Percentiles rank a stretch among this genome's conserved stretches.
Conservation (phyloP, 2,888 invertebrate genomes). For the Pammene fasciana region DNA sequence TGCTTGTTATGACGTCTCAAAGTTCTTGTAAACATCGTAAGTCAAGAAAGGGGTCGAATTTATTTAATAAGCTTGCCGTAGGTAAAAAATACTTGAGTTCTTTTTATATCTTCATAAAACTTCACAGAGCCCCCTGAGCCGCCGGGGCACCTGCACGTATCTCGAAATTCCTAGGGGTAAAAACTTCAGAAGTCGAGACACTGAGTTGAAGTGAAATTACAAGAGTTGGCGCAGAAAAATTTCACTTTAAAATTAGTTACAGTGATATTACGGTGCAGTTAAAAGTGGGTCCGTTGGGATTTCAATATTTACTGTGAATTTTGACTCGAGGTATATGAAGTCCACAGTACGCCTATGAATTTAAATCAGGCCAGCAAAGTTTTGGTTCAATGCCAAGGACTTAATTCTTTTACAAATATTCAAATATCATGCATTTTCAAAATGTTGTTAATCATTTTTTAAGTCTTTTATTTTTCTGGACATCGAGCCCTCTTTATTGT, state of each 20-base stretch:
- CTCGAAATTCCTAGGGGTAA: conserved; percentile 33
- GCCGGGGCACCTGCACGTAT: conserved; percentile 34
- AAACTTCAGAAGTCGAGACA: conserved; percentile 39
- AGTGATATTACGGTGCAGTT: conserved; percentile 40
- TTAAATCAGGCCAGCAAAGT: background rate
- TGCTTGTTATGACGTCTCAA: conserved; percentile 1
- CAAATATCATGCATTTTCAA: background rate
- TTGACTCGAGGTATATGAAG: conserved; percentile 8
- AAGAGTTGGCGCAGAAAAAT: conserved; percentile 38
- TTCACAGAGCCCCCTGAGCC: conserved; percentile 25
- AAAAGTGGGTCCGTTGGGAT: conserved; percentile 30
- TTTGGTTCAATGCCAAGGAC: background rate
- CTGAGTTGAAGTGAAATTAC: conserved; percentile 39
- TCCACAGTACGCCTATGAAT: background rate
- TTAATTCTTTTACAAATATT: background rate
- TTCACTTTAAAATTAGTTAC: conserved; percentile 43
- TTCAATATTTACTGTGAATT: conserved; percentile 34
- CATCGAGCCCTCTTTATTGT: too few relatives aligned
- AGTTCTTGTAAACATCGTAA: background rate
- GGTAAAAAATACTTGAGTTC: conserved; percentile 11
- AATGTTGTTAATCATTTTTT: too few relatives aligned
- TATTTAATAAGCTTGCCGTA: conserved; percentile 11
- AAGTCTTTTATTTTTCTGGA: too few relatives aligned
- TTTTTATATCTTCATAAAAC: conserved; percentile 22
- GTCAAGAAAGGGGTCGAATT: conserved; percentile 13